Evolutionary conservation across 1,140 invertebrate species (phyloP), one percentile per base, ranked within the genome.

Genomic region (Drosophila lacteicornis): DNA sequence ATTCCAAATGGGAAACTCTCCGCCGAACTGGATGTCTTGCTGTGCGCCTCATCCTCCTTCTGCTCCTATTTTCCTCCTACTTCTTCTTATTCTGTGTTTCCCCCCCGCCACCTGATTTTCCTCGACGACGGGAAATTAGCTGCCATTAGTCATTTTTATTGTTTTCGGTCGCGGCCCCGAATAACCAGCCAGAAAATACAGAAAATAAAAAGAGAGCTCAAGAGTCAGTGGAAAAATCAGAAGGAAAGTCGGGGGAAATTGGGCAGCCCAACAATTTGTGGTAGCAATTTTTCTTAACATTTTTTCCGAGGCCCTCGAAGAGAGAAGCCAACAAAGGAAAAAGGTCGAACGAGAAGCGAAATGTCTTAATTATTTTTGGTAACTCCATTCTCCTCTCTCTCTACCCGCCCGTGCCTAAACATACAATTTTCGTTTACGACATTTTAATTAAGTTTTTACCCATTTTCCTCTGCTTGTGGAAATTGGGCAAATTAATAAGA

Each of bases 141-240:
- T 90, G 85, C 85, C 85, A 90, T 90, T 90, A 90, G 85, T 90
- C 85, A 90, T 90, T 90, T 90, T 90, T 90, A 90, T 90, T 90
- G 85, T 90, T 90, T 90, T 90, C 81, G 86, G 81, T 90, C 57
- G 75, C 75, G 81, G 71, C 74, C 68, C 77, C 80, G 58, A 69
- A 88, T 47, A 62, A 65, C 33, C 65, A 70, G 56, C 42, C 38
- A 56, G 30, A n/a, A 27, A 30, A 30, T 30, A 30, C 27, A 30
- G 27, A 38, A 61, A 42, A 42, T 63, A 8, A 27, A 53, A 25
- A 43, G 19, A 25, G 25, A 50, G 17, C 30, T 9, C 30, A 9
- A 25, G 22, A 33, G 30, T 33, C 30, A 33, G 58, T 30, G 27
- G 9, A 50, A 36, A 49, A 22, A n/a, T 60, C 57, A 12, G 17